Base-by-base conservation (phyloP, 2,888 invertebrate species). In the Dendrolimus houi region DNA sequence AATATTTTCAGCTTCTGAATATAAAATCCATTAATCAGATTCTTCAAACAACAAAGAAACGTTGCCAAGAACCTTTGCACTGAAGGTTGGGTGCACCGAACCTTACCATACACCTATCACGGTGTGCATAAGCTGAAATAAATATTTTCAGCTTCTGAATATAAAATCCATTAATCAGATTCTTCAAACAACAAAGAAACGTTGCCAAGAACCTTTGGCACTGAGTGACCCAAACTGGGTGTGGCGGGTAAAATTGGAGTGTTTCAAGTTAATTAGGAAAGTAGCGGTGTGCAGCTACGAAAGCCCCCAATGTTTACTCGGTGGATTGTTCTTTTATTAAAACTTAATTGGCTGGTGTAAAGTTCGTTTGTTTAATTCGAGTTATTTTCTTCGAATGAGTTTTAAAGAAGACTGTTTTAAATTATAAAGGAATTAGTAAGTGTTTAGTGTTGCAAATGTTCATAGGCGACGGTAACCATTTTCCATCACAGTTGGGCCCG, bases 261-360 rank as follows among this genome's bases (percentile, higher is more conserved):
- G 13, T 53, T 9, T 53, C 17, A 13, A 65, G 65, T 67, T 68
- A 68, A 68, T 68, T 68, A 68, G 66, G 64, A 58, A 66, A 64
- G 64, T 61, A 47, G 47, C 47, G 8, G 47, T 47, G 47, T 12
- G 47, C 47, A 29, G 3, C 29, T 29, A 29, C 29, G 29, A 29
- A 47, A 47, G 12, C 9, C 12, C 47, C 47, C 9, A 47, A 47
- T 47, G 47, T 47, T 47, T 47, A 47, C 12, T 12, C 47, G 9
- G 47, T 55, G 60, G 66, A 65, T 68, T 66, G 68, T 61, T 66
- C 66, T 75, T 70, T 70, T 74, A 75, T 72, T 75, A 71, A 74
- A 75, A 70, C 66, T 71, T 70, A 72, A 75, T 75, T 71, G 69
- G 70, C 59, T 63, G 62, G 57, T 64, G 64, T 60, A 60, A 62